Evolutionary conservation across 2,888 invertebrate genomes (phyloP).

Genomic region (Abscondita cerata): DNA sequence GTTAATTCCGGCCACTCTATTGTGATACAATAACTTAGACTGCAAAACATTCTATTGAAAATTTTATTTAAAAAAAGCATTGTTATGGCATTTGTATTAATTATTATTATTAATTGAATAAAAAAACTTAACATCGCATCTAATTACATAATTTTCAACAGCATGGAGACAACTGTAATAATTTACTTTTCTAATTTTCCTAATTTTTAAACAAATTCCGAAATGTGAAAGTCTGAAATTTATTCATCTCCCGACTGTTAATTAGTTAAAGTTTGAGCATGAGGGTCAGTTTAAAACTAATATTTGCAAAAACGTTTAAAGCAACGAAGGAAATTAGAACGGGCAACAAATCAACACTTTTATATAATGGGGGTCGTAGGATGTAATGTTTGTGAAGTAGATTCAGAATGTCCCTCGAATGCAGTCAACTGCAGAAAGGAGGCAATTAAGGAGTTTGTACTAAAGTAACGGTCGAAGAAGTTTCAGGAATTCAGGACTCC

Average conservation of each 20-base stretch:
- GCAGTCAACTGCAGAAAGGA: slow-evolving; percentile 33
- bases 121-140: no score
- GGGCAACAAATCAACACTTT: slow-evolving; percentile 31
- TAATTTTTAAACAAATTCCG: no score
- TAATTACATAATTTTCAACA: no score
- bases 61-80: no score
- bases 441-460: slow-evolving; percentile 36
- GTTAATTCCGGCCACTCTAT: no score
- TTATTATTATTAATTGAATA: no score
- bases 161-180: no score
- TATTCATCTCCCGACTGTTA: slow-evolving; percentile 10
- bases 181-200: no score
- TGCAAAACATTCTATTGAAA: no score
- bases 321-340: slow-evolving; percentile 15
- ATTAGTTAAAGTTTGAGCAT: slow-evolving; percentile 21
- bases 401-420: slow-evolving; percentile 21
- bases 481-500: slow-evolving; percentile 37
- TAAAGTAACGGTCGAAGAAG: slow-evolving; percentile 31
- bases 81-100: no score
- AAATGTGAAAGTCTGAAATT: no score
- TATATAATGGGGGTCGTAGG: slow-evolving; percentile 23
- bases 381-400: slow-evolving; percentile 21
- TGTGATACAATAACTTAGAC: no score
- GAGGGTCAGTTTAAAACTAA: slow-evolving; percentile 35
- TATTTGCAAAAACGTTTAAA: slow-evolving; percentile 37